Conservation (phyloP, 2,888 invertebrate species). For the Leptinotarsa haldemani region DNA sequence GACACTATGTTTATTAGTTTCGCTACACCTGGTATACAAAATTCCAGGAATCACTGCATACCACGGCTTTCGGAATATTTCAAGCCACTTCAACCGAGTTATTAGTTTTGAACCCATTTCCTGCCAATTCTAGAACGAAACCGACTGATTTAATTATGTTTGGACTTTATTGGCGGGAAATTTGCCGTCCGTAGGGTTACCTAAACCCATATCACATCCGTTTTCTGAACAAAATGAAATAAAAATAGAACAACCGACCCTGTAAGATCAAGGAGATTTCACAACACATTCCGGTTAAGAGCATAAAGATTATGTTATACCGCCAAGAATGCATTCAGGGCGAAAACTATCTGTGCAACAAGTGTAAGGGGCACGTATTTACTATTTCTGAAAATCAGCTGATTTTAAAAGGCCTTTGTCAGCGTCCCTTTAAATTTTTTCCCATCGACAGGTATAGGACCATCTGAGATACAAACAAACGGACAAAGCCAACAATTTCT, state of each 20-base stretch:
- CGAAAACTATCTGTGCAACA: conserved; percentile 21
- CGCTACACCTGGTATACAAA: background rate
- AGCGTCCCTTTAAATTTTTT: conserved; percentile 41
- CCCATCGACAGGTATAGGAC: conserved; percentile 37
- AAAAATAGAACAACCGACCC: background rate
- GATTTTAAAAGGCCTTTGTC: conserved; percentile 37
- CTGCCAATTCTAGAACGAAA: conserved; percentile 5
- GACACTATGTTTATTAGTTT: background rate
- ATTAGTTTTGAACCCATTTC: conserved; percentile 10
- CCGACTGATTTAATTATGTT: conserved; percentile 7
- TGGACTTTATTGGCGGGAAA: conserved; percentile 5
- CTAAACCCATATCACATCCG: background rate
- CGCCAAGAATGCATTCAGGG: conserved; percentile 18
- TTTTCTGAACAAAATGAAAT: conserved; percentile 2
- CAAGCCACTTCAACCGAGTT: conserved; percentile 5
- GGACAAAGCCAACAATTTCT: conserved; percentile 24
- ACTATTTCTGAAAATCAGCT: conserved; percentile 41
- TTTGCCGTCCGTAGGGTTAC: conserved; percentile 3
- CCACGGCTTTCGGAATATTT: conserved; percentile 4
- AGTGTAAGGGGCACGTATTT: conserved; percentile 27
- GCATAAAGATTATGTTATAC: conserved; percentile 5
- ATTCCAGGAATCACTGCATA: conserved; percentile 1
- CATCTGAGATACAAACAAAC: conserved; percentile 20
- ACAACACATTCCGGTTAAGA: conserved; percentile 9
- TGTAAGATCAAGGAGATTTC: background rate